Evolutionary conservation across 2,797 vertebrate species (phyloP), one percentile per base, ranked within the genome.

Genomic region (Characodon lateralis): DNA sequence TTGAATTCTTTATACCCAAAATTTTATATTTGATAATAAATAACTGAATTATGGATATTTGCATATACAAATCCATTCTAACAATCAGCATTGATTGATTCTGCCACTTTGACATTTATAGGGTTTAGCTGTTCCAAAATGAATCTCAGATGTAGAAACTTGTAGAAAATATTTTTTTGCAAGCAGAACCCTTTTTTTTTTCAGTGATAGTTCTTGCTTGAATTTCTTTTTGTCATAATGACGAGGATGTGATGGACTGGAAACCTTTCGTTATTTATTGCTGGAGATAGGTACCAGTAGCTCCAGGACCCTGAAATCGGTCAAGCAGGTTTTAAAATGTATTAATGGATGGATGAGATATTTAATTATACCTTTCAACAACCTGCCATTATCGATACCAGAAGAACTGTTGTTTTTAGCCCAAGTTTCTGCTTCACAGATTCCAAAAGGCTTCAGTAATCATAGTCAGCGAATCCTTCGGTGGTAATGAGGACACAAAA

Each of bases 401-500:
- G 66, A 69, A 69, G 5, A 69, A 69, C 41, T 43, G 12, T 69
- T 9, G 65, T 18, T 68, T 68, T 43, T 68, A 43, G 14, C 5
- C 65, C 22, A 24, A 46, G 10, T 5, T 69, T 69, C 66, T 69
- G 41, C 66, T 46, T 69, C 66, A 26, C 10, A 7, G 41, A 43
- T 13, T 69, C 66, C 39, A n/a, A 46, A 46, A 1, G 12, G 66
- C 41, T 69, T 13, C 41, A 69, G 12, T 69, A 26, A 69, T 69
- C 41, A n/a, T 14, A 69, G 41, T n/a, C 22, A 69, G 41, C 39
- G 13, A 43, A 66, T 9, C 35, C 63, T 66, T 66, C 1, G 1
- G 22, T 56, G 51, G 59, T 80, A 18, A 79, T 4, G 50, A 79
- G 56, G 63, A 66, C 35, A 66, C 68, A 59, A 48, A 63, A 53